phyloP scores from a whole-genome alignment of 2,888 invertebrate genomes.

The Pecten maximus region DNA sequence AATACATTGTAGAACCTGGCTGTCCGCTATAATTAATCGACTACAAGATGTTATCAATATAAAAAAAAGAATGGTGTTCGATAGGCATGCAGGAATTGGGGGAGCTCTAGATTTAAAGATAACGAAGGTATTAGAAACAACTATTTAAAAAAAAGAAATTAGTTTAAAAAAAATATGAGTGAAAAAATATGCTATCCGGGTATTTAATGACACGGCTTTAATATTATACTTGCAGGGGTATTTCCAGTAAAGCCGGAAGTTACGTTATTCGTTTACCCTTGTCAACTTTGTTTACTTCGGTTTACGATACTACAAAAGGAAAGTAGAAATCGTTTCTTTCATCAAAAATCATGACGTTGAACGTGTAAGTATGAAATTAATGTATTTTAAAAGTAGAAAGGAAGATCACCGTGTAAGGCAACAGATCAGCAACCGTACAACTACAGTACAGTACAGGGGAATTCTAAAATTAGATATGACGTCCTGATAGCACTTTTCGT shows the following conservation, averaged over 20 bases:
- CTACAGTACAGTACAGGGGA: too few species aligned
- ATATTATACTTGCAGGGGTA: neutral
- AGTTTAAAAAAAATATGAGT: too few species aligned
- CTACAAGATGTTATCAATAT: too few species aligned
- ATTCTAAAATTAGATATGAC: slow-evolving; percentile 16
- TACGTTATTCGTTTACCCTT: neutral
- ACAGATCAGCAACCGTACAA: too few species aligned
- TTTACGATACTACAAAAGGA: neutral
- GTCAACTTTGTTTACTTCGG: neutral
- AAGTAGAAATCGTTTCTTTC: neutral
- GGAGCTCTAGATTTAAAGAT: too few species aligned
- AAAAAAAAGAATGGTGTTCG: too few species aligned
- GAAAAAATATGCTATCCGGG: too few species aligned
- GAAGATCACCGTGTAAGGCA: neutral
- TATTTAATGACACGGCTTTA: neutral
- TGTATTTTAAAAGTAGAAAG: neutral
- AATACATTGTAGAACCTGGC: too few species aligned
- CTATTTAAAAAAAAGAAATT: too few species aligned
- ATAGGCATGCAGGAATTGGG: too few species aligned
- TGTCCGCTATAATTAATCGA: too few species aligned
- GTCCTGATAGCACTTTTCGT: neutral
- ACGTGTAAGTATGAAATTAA: neutral
- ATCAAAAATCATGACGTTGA: neutral
- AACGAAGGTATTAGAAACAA: too few species aligned
- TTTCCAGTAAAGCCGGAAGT: neutral